These are phyloP conservation scores for Brachypodius melanocephalos DNA, from an alignment of 2,113 vertebrate species.

Conservation along the genomic window DNA sequence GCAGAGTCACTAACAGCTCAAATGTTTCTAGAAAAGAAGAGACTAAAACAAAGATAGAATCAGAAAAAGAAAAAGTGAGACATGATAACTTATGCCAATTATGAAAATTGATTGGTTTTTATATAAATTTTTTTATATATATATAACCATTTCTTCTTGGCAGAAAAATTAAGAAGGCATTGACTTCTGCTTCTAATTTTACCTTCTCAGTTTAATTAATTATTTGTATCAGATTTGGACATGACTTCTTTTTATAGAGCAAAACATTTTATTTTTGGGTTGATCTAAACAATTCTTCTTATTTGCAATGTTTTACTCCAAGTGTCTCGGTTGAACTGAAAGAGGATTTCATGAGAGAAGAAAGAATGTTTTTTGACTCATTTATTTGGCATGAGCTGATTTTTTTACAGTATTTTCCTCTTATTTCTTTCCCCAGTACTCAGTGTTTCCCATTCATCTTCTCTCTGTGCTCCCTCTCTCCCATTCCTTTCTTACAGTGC, in stretches of 20 bases:
- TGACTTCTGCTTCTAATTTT: not conserved
- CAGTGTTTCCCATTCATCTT: not conserved
- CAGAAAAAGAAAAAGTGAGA: not conserved
- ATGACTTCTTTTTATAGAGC: not conserved
- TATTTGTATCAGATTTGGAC: not conserved
- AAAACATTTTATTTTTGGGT: not conserved
- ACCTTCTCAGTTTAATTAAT: not conserved
- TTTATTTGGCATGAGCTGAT: not conserved
- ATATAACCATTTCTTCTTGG: not conserved
- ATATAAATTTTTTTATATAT: not conserved
- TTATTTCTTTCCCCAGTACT: not conserved
- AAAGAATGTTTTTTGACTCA: not conserved
- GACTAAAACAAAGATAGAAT: not conserved
- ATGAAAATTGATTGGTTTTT: not conserved
- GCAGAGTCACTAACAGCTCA: not conserved
- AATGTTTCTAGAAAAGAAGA: not conserved
- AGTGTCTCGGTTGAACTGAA: not conserved
- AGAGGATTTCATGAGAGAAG: not conserved
- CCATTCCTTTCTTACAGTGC: not conserved
- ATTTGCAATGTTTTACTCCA: not conserved
- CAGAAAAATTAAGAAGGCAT: not conserved
- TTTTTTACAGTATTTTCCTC: not conserved
- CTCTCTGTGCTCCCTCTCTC: not conserved
- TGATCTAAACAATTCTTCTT: not conserved
- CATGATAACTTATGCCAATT: not conserved